Evolutionary conservation across 2,113 vertebrate genomes (phyloP).

Genomic region (Polypterus bichir): DNA sequence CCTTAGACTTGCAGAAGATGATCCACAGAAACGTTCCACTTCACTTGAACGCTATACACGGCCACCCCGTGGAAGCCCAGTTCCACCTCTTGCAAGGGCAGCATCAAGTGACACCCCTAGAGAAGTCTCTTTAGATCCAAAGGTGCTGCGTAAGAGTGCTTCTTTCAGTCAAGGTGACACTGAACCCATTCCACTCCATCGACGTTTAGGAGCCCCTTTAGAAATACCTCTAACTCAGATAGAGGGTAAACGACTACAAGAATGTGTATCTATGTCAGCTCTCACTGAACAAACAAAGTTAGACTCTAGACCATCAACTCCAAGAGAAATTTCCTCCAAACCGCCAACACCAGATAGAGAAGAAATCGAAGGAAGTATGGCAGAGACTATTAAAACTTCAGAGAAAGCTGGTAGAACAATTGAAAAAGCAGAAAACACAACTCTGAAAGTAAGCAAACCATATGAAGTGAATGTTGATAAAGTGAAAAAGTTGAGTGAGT

Average conservation of each 20-base stretch:
- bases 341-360: conserved; percentile 24
- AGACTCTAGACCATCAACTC: conserved; percentile 52
- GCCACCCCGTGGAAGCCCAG: conserved; percentile 43
- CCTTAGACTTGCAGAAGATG: conserved; percentile 58
- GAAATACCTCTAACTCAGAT: conserved; percentile 77
- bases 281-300: conserved; percentile 56
- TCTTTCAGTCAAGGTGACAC: conserved; percentile 87
- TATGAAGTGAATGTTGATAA: conserved; percentile 30
- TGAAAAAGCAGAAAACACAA: conserved; percentile 19
- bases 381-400: conserved; percentile 23
- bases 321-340: conserved; percentile 35
- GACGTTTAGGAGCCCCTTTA: conserved; percentile 75
- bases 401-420: conserved; percentile 35
- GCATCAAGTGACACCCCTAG: conserved; percentile 69
- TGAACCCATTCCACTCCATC: conserved; percentile 71
- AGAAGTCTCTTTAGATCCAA: conserved; percentile 51
- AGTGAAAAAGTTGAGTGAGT: conserved; percentile 32
- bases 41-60: conserved; percentile 42
- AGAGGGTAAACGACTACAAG: conserved; percentile 66
- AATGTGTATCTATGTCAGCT: conserved; percentile 82
- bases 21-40: conserved; percentile 34
- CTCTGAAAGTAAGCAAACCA: conserved; percentile 16
- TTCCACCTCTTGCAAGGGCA: conserved; percentile 59
- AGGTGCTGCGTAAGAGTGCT: conserved; percentile 76
- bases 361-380: conserved; percentile 12